Percentiles rank a stretch among this genome's conserved stretches.
These are phyloP conservation scores for Beaufortia kweichowensis DNA, from an alignment of 2,113 vertebrate species.

Conservation along the genomic window DNA sequence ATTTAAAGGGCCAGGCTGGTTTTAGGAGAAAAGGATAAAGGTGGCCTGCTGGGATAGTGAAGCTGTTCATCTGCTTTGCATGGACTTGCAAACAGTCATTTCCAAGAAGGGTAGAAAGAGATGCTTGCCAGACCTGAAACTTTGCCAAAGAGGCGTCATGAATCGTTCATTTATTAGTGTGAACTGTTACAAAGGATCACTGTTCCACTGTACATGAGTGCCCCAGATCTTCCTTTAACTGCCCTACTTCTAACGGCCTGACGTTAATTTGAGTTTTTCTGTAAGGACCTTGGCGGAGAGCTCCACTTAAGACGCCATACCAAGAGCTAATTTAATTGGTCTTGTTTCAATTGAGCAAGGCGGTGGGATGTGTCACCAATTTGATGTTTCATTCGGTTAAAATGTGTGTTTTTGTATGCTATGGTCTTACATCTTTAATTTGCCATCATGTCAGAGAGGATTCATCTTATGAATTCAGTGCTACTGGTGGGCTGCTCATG, in stretches of 20 bases:
- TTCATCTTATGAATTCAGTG: not conserved
- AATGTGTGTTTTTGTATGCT: not conserved
- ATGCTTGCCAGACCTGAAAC: not conserved
- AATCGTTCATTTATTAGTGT: not conserved
- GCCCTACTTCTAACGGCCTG: conserved; percentile 54
- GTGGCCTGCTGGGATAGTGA: not conserved
- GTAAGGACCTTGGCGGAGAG: not conserved
- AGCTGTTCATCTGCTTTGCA: not conserved
- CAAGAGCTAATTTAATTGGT: conserved; percentile 25
- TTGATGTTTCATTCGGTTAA: conserved; percentile 8
- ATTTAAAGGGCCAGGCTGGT: not conserved
- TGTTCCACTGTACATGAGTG: conserved; percentile 45
- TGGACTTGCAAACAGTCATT: not conserved
- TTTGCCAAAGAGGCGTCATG: not conserved
- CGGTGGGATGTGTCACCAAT: conserved; percentile 19
- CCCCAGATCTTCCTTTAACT: conserved; percentile 61
- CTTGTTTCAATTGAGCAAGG: conserved; percentile 16
- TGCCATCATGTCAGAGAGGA: conserved; percentile 5
- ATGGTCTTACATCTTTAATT: conserved; percentile 30
- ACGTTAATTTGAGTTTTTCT: conserved; percentile 48
- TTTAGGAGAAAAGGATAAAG: not conserved
- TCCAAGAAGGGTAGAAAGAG: not conserved
- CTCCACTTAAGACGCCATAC: conserved; percentile 3
- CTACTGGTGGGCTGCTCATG: not conserved
- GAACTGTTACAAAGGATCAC: conserved; percentile 35